Evolutionary conservation across 1,140 invertebrate species (phyloP), one percentile per base, ranked within the genome.

Genomic region (Trypoxylus dichotomus): DNA sequence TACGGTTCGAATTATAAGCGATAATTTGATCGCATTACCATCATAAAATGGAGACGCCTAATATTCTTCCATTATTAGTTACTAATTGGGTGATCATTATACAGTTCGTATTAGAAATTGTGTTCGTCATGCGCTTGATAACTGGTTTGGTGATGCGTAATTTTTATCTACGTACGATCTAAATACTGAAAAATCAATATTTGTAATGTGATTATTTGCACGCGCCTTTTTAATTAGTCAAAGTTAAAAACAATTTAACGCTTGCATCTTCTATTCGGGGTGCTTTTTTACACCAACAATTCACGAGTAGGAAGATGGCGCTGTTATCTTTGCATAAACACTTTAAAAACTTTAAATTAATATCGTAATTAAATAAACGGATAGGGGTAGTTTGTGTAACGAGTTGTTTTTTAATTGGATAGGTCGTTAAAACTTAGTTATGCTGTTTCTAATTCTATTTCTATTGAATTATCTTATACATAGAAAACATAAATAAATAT

Each of bases 141-240:
- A 63, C 21, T 25, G 7, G 25, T 11, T 6, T 24, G 19, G 60
- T 27, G 60, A 58, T 25, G 60, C 21, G 60, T 63, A 63, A 25
- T 25, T 63, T 63, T 63, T 63, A 63, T 63, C 60, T 25, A 19
- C 10, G 32, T 37, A 37, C 13, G 6, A 63, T 63, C 60, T 27
- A 63, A 63, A 63, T 63, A 47, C 19, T 13, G 19, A 27, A 63
- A 63, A 63, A 27, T 63, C 60, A 63, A 63, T 63, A 63, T 63
- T 63, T 63, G n/a, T 63, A 63, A 63, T 63, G 21, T 63, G 25
- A 63, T 63, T 63, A 63, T 63, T 63, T 63, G 19, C 19, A 27
- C 21, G 60, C 19, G 19, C 10, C 8, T 2, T 24, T 63, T 24
- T 25, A 63, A 63, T 24, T 63, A 63, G 24, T 63, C 24, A 63